Conservation (phyloP, 2,113 vertebrate genomes). For the Glareola pratincola region DNA sequence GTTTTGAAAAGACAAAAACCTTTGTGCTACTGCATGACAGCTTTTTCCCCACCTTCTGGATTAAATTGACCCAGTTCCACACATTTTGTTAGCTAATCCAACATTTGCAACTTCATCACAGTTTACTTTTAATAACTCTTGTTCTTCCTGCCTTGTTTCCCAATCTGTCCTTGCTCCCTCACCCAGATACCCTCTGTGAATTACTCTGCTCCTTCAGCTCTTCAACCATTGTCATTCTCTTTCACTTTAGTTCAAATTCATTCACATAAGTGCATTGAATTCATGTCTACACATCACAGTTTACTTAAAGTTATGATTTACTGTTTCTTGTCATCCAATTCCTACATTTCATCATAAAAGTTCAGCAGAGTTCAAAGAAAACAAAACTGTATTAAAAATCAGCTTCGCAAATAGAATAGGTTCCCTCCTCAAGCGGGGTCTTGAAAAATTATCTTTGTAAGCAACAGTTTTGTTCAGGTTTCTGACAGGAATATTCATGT, state of each 20-base stretch:
- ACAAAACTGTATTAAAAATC: background rate
- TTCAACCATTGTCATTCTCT: background rate
- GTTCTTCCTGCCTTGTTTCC: background rate
- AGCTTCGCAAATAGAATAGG: background rate
- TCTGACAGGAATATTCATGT: background rate
- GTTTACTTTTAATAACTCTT: background rate
- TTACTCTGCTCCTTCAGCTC: background rate
- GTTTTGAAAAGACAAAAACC: background rate
- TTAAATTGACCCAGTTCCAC: background rate
- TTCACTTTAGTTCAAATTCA: background rate
- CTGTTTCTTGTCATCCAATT: background rate
- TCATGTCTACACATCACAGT: background rate
- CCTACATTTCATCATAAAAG: background rate
- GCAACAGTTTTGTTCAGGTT: background rate
- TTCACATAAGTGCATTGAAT: background rate
- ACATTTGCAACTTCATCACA: background rate
- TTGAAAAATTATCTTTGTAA: background rate
- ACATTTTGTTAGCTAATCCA: background rate
- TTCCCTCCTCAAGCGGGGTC: background rate
- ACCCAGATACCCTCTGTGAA: background rate
- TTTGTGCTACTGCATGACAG: background rate
- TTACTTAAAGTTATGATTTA: background rate
- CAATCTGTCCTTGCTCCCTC: background rate
- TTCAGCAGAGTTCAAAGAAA: background rate
- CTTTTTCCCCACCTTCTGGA: background rate